Conservation (phyloP, 2,888 invertebrate genomes). For the Clivina fossor region DNA sequence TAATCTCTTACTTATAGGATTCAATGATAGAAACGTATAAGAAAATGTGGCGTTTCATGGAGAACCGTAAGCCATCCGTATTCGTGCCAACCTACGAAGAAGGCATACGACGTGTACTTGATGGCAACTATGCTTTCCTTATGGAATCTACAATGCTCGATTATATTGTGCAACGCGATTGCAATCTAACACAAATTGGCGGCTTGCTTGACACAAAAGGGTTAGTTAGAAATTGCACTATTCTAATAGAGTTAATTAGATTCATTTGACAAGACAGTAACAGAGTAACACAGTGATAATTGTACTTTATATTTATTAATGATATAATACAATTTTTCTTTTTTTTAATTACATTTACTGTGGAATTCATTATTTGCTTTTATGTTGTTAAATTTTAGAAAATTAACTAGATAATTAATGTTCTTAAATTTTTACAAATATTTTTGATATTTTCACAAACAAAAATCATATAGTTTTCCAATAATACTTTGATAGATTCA, state of each 20-base stretch:
- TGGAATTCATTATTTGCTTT: too few relatives aligned
- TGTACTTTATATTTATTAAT: too few relatives aligned
- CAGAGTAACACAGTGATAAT: too few relatives aligned
- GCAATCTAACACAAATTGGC: slow-evolving; percentile 85
- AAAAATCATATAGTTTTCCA: too few relatives aligned
- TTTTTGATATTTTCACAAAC: too few relatives aligned
- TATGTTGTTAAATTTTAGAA: too few relatives aligned
- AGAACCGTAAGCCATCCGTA: slow-evolving; percentile 67
- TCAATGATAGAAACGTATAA: slow-evolving; percentile 78
- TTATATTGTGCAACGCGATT: slow-evolving; percentile 78
- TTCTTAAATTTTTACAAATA: too few relatives aligned
- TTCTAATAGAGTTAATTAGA: slow-evolving; percentile 1
- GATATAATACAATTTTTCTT: too few relatives aligned
- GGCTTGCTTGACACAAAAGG: slow-evolving; percentile 81
- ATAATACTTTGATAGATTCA: too few relatives aligned
- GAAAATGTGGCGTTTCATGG: slow-evolving; percentile 84
- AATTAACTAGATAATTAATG: too few relatives aligned
- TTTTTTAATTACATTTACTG: too few relatives aligned
- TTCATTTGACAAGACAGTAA: too few relatives aligned
- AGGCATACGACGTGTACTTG: slow-evolving; percentile 73
- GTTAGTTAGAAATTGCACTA: slow-evolving; percentile 56
- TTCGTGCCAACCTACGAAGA: slow-evolving; percentile 76
- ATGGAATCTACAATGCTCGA: slow-evolving; percentile 90
- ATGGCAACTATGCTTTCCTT: slow-evolving; percentile 83
- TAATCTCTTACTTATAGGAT: slow-evolving; percentile 57